Base-by-base conservation (phyloP, 2,797 vertebrate genomes). In the Microctenopoma lineatum region DNA sequence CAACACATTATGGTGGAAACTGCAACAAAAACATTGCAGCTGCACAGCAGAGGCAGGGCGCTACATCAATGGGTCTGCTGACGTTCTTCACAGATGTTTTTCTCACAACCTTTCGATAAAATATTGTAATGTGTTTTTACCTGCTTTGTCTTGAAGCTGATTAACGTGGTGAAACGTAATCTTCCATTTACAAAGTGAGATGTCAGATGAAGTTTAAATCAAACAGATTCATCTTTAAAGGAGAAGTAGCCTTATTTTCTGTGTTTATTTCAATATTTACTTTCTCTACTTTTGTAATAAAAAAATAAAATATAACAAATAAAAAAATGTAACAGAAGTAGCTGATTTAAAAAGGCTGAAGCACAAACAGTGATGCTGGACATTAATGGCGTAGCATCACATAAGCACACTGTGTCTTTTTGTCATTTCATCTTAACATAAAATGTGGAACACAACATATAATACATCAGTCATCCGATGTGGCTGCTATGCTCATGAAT, bases 121-220 rank as follows among this genome's bases (percentile, higher is more conserved):
- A 15, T 15, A 42, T 26, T 57, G 32, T 39, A 3, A 27, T 55
- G 44, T 66, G 15, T 38, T 16, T 29, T 26, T 52, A 58, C 29
- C 16, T 64, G 25, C 11, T 36, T 12, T 51, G 15, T 69, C 42
- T 29, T 53, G 44, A 53, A 58, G 4, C 53, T 44, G 59, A 60
- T 66, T 75, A 39, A 14, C 16, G 18, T 10, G 9, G 58, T 62
- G 11, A 48, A 70, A 67, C 39, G 25, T 82, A 80, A 73, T 66
- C 52, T 76, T 14, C 44, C 4, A 18, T 44, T 56, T 59, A 54
- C 46, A 59, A 25, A 4, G 51, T 32, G 45, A 27, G 26, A 51
- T 73, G 65, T 67, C 26, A 54, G 50, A 66, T 70, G 26, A 71
- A 66, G 32, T 76, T 79, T 56, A 61, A 67, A 52, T 45, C 42